These are phyloP conservation scores for Trididemnum miniatum DNA, from an alignment of 23 tunicate genomes.

Conservation along the genomic window DNA sequence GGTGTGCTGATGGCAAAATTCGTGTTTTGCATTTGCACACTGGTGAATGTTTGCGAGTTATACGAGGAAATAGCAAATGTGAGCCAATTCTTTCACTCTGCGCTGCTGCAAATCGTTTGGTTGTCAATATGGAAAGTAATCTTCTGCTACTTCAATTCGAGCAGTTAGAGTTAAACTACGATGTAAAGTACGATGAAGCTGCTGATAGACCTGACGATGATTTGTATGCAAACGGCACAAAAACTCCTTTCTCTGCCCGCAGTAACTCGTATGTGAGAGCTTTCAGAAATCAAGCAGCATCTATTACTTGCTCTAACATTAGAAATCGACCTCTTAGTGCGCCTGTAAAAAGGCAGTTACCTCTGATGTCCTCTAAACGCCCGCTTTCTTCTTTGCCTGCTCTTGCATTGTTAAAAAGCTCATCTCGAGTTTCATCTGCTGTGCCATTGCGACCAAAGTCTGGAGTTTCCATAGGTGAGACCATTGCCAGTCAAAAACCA, in stretches of 20 bases:
- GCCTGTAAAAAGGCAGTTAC: constrained; percentile 13
- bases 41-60: constrained; percentile 68
- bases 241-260: background rate
- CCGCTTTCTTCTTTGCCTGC: constrained; percentile 19
- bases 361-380: background rate
- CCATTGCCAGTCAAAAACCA: background rate
- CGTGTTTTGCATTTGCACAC: constrained; percentile 64
- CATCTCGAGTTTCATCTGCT: background rate
- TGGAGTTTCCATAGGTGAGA: background rate
- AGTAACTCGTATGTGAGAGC: constrained; percentile 25
- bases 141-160: constrained; percentile 76
- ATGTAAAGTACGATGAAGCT: constrained; percentile 10
- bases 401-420: background rate
- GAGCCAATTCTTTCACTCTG: constrained; percentile 61
- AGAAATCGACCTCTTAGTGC: constrained; percentile 32
- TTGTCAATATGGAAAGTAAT: constrained; percentile 62
- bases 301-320: constrained; percentile 24
- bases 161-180: constrained; percentile 42
- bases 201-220: background rate
- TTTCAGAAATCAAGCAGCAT: constrained; percentile 23
- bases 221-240: background rate
- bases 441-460: background rate
- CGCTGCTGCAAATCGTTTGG: constrained; percentile 24
- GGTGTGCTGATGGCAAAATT: constrained; percentile 82
- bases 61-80: constrained; percentile 85